phyloP scores from a whole-genome alignment of 1,140 invertebrate species.

The Drosophila tristis region DNA sequence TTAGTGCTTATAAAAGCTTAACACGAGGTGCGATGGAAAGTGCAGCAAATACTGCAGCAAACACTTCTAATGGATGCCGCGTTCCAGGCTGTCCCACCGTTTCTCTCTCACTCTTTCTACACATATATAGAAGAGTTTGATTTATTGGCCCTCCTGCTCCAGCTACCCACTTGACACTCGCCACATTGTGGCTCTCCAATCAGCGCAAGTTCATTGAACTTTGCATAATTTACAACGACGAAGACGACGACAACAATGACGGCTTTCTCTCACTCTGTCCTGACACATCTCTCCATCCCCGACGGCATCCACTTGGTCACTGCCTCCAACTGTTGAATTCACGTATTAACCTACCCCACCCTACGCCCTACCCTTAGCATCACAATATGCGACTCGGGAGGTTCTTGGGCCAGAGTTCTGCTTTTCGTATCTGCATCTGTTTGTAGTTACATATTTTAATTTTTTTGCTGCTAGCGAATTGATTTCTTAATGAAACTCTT shows the following conservation, averaged over 20 bases:
- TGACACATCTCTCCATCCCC: no score
- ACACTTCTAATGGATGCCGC: constrained; percentile 42
- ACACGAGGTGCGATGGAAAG: constrained; percentile 1
- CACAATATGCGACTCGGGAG: no score
- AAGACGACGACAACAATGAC: constrained; percentile 10
- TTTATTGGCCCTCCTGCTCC: constrained; percentile 46
- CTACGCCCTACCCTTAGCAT: neutral
- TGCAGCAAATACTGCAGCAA: constrained; percentile 47
- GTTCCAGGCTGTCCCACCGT: neutral
- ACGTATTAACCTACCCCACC: constrained; percentile 39
- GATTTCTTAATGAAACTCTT: no score
- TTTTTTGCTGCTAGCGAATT: no score
- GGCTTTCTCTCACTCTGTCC: constrained; percentile 1
- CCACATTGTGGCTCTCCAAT: constrained; percentile 59
- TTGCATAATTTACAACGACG: constrained; percentile 51
- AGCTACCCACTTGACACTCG: constrained; percentile 37
- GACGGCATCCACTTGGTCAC: no score
- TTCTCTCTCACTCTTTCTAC: no score
- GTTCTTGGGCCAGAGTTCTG: no score
- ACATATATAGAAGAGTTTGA: constrained; percentile 23
- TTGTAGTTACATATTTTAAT: no score
- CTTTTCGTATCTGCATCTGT: no score
- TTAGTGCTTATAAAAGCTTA: no score
- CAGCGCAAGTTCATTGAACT: constrained; percentile 67
- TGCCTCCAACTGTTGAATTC: no score